Conservation (phyloP, 2,797 vertebrate genomes). For the Enteromius trimaculatus region DNA sequence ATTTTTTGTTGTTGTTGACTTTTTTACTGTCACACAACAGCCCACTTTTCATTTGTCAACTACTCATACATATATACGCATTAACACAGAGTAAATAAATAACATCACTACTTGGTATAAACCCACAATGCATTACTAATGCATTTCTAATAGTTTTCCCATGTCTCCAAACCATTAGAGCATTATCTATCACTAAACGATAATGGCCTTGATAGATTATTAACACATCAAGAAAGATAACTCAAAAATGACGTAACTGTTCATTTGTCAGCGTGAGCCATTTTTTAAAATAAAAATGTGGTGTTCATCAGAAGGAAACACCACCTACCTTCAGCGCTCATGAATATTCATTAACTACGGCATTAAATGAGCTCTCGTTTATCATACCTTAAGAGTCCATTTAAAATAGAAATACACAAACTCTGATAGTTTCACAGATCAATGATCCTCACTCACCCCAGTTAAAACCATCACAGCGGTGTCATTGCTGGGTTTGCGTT, state of each 20-base stretch:
- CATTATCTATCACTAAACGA: background rate
- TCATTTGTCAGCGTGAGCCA: background rate
- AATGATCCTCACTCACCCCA: slow-evolving; percentile 41
- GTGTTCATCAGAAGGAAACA: background rate
- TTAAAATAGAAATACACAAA: background rate
- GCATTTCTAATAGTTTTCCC: background rate
- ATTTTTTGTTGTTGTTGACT: too few species aligned
- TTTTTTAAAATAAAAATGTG: background rate
- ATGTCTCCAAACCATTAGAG: background rate
- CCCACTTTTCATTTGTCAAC: too few species aligned
- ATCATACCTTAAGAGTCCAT: background rate
- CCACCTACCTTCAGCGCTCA: background rate
- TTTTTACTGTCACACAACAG: too few species aligned
- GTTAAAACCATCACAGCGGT: background rate
- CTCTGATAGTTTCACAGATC: slow-evolving; percentile 28
- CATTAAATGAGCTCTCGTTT: background rate
- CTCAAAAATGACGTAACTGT: background rate
- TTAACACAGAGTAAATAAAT: too few species aligned
- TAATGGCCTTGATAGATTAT: background rate
- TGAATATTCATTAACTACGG: background rate
- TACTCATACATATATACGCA: too few species aligned
- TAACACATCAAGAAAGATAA: background rate
- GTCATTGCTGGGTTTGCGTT: background rate
- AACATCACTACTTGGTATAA: background rate
- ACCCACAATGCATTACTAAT: background rate